Base-by-base conservation (phyloP, 2,797 vertebrate genomes). In the Molossus molossus region DNA sequence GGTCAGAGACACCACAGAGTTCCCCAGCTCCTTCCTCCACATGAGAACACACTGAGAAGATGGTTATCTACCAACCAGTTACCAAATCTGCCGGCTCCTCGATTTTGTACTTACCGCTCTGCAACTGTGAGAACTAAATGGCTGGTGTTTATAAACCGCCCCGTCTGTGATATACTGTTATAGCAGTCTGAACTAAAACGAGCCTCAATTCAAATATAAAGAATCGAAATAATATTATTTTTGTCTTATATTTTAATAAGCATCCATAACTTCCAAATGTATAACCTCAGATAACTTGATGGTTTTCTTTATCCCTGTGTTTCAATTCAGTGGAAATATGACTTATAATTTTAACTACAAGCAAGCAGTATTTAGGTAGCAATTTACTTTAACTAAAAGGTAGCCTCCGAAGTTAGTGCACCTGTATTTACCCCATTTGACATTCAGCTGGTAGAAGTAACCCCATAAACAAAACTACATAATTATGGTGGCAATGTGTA, bases 231-330 rank as follows among this genome's bases (percentile, higher is more conserved):
- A 62, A 17, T 87, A 97, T 45, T 25, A 69, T 9, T 58, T 96
- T 94, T 95, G n/a, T 85, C 14, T 94, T 12, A 6, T 33, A 33
- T 73, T 94, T 97, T 73, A 84, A 87, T 80, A 95, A 98, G 45
- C 1, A 91, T 50, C 12, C 60, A 60, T 93, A 88, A 93, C 37
- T 97, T 90, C 95, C 29, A 92, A 79, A 94, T 96, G 87, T 55
- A 55, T 80, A 94, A 95, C 5, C 4, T 94, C 69, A 87, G 97
- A 94, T 11, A 37, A 50, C 53, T 45, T 75, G 50, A 10, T 1
- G n/a, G 1, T 65, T 96, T 87, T 79, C 81, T 48, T 94, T 98
- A 55, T 83, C 94, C 50, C 60, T 0, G 9, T 80, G 2, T 93
- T 88, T 53, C 88, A 79, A 88, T 94, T 97, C 11, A 89, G 55